phyloP scores from a whole-genome alignment of 2,888 invertebrate genomes.

The Brachyptera risi region DNA sequence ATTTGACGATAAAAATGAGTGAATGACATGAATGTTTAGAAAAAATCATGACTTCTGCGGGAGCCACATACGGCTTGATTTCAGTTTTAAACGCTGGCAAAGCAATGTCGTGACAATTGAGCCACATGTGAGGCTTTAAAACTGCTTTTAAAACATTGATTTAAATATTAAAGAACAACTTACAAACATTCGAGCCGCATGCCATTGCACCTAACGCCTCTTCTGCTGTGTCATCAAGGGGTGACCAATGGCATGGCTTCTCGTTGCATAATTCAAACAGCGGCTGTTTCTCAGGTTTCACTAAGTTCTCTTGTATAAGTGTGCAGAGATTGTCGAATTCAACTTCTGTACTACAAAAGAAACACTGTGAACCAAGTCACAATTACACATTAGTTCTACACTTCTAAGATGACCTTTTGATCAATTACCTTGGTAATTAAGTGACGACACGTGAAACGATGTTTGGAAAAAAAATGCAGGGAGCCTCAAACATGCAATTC shows the following conservation, averaged over 20 bases:
- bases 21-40: too few relatives aligned
- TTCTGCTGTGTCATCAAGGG: slow-evolving; percentile 46
- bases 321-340: slow-evolving; percentile 75
- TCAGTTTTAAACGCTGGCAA: too few relatives aligned
- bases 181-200: slow-evolving; percentile 41
- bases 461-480: too few relatives aligned
- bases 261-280: slow-evolving; percentile 82
- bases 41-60: too few relatives aligned
- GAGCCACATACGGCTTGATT: too few relatives aligned
- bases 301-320: slow-evolving; percentile 62
- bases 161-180: background rate
- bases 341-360: slow-evolving; percentile 77
- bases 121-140: too few relatives aligned
- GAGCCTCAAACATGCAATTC: too few relatives aligned
- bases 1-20: too few relatives aligned
- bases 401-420: too few relatives aligned
- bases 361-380: slow-evolving; percentile 71
- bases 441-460: background rate
- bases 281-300: slow-evolving; percentile 66
- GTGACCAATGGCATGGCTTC: slow-evolving; percentile 71
- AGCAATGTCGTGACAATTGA: too few relatives aligned
- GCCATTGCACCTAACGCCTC: slow-evolving; percentile 45
- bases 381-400: too few relatives aligned
- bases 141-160: too few relatives aligned
- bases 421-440: background rate